Evolutionary conservation across 2,888 invertebrate genomes (phyloP).

Genomic region (Caenorhabditis sp.): DNA sequence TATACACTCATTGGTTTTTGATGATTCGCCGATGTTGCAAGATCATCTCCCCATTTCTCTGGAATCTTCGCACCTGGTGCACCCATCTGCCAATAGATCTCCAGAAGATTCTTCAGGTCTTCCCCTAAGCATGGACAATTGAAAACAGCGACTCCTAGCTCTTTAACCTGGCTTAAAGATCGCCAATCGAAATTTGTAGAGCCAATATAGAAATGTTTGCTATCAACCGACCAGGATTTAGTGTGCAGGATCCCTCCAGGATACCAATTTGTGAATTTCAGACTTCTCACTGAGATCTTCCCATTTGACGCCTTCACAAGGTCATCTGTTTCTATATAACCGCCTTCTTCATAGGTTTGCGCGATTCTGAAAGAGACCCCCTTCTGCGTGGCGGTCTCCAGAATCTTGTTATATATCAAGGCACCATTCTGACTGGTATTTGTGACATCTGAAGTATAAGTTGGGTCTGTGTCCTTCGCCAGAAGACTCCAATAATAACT

Average conservation of each 20-base stretch:
- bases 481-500: slow-evolving; percentile 92
- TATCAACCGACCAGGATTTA: slow-evolving; percentile 88
- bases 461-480: slow-evolving; percentile 77
- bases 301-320: slow-evolving; percentile 48
- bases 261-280: slow-evolving; percentile 61
- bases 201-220: slow-evolving; percentile 88
- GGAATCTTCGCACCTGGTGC: slow-evolving; percentile 55
- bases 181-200: slow-evolving; percentile 97
- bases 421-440: slow-evolving; percentile 22
- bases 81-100: slow-evolving; percentile 73
- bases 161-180: slow-evolving; percentile 76
- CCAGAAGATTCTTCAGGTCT: slow-evolving; percentile 89
- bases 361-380: slow-evolving; percentile 60
- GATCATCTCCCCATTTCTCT: slow-evolving; percentile 48
- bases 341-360: slow-evolving; percentile 50
- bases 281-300: slow-evolving; percentile 53
- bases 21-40: slow-evolving; percentile 53
- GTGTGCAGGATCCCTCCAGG: slow-evolving; percentile 54
- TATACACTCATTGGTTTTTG: slow-evolving; percentile 55
- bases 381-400: slow-evolving; percentile 47
- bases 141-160: slow-evolving; percentile 83
- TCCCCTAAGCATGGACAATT: slow-evolving; percentile 85
- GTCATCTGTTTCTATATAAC: slow-evolving; percentile 45
- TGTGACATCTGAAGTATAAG: slow-evolving; percentile 39
- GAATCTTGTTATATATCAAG: slow-evolving; percentile 53